Base-by-base conservation (phyloP, 2,113 vertebrate species). In the Caretta caretta region DNA sequence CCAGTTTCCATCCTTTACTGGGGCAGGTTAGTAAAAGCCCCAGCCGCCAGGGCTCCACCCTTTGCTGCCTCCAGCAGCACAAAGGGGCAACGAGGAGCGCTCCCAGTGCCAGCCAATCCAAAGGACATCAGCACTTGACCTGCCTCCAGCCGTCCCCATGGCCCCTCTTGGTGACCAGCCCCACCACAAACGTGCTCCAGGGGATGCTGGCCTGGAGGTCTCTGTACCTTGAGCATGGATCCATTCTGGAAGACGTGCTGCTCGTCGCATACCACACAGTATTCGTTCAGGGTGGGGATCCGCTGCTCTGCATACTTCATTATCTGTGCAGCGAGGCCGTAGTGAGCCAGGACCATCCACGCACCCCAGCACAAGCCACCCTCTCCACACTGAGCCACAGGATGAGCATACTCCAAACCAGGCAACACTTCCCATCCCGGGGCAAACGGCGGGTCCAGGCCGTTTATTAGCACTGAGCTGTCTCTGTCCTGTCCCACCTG, bases 161-260 rank as follows among this genome's bases (percentile, higher is more conserved):
- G 62, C 62, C 62, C 13, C 62, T 65, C 31, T 14, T 7, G 16
- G 31, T 27, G 25, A 57, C 56, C 29, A 62, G 59, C 27, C 59
- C 29, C 13, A 62, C 29, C 13, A 16, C 6, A 29, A 62, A 31
- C 12, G 5, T 14, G 3, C 27, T 27, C 59, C 13, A 13, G 27
- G 29, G n/a, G 19, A 20, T n/a, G 65, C 9, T 38, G 65, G 35
- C 84, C 81, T 51, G 3, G 10, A 1, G 4, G 5, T 11, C 22
- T 2, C 10, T 24, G 0, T 97, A 99, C 99, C 99, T 99, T 99
- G 82, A 99, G 98, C 99, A 99, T 99, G 95, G 99, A 99, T 90
- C 99, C 99, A 0, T 99, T 99, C 98, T 99, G 99, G 98, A 99
- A 99, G 98, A 99, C 99, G 48, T 99, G 99, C 98, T 99, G 99